Evolutionary conservation across 2,888 invertebrate species (phyloP).

Genomic region (Hoplodrina blanda): DNA sequence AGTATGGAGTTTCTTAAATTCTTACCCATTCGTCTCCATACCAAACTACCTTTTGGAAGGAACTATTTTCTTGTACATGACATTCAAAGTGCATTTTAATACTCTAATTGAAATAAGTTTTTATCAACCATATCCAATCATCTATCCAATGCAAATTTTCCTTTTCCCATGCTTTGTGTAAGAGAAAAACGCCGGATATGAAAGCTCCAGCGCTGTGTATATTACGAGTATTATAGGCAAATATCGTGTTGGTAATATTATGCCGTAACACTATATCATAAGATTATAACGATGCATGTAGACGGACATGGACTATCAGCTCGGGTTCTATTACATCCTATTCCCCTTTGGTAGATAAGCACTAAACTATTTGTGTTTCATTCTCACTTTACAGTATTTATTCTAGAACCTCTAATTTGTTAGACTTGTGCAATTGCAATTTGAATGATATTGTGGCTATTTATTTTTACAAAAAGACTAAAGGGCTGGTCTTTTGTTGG

Average conservation of each 20-base stretch:
- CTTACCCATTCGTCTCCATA: no score
- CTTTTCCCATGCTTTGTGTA: no score
- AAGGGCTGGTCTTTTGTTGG: no score
- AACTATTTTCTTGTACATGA: no score
- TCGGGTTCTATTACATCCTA: conserved; percentile 35
- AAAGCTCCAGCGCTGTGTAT: background rate
- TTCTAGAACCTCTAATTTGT: background rate
- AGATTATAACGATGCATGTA: conserved; percentile 19
- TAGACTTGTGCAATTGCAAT: background rate
- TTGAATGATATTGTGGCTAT: background rate
- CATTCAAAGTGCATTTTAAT: no score
- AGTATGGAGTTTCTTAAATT: no score
- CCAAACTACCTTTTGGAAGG: no score
- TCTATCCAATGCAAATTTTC: no score
- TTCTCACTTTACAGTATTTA: background rate
- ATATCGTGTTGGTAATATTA: conserved; percentile 20
- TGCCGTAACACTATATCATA: conserved; percentile 29
- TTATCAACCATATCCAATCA: no score
- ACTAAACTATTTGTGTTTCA: background rate
- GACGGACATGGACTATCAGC: conserved; percentile 24
- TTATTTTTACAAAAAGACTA: background rate
- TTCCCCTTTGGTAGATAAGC: conserved; percentile 13
- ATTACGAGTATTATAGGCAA: background rate
- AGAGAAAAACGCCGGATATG: background rate
- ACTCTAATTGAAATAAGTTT: no score